Evolutionary conservation across 1,140 invertebrate genomes (phyloP).

Genomic region (Drosophila repleta): DNA sequence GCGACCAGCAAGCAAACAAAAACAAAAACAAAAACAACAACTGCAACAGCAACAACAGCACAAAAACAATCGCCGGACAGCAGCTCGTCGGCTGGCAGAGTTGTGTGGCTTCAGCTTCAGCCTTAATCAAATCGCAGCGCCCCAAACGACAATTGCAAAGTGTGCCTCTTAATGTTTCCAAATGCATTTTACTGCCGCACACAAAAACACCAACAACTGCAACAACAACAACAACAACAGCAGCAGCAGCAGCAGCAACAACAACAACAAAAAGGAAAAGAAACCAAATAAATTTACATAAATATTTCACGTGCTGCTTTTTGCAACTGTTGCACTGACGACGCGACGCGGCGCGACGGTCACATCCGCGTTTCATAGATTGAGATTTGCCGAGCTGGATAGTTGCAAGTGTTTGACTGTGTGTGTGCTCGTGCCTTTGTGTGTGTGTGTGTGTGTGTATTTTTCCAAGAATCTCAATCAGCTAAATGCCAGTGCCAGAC

Average conservation of each 20-base stretch:
- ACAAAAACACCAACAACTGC: slow-evolving; percentile 44
- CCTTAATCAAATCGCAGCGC: slow-evolving; percentile 76
- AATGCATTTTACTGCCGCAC: slow-evolving; percentile 68
- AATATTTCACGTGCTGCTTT: slow-evolving; percentile 77
- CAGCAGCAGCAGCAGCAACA: too few relatives aligned
- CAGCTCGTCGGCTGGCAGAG: slow-evolving; percentile 58
- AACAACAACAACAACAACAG: slow-evolving; percentile 4
- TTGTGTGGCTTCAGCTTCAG: slow-evolving; percentile 54
- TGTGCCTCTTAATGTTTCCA: slow-evolving; percentile 80
- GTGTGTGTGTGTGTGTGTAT: slow-evolving; percentile 24
- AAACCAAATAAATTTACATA: slow-evolving; percentile 79
- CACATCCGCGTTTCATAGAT: slow-evolving; percentile 73
- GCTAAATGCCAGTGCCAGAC: slow-evolving; percentile 24
- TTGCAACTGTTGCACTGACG: slow-evolving; percentile 44
- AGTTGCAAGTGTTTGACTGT: slow-evolving; percentile 40
- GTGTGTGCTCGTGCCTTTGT: slow-evolving; percentile 5
- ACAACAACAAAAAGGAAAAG: slow-evolving; percentile 59
- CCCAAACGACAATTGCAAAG: slow-evolving; percentile 78
- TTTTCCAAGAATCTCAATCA: slow-evolving; percentile 28
- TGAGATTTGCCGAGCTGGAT: slow-evolving; percentile 54
- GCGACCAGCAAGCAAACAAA: slow-evolving; percentile 20
- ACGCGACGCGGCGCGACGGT: slow-evolving; percentile 35
- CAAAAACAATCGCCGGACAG: slow-evolving; percentile 69
- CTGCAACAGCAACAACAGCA: slow-evolving; percentile 29
- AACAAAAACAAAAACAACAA: slow-evolving; percentile 35